Conservation (phyloP, 2,113 vertebrate genomes). For the Scatophagus argus region DNA sequence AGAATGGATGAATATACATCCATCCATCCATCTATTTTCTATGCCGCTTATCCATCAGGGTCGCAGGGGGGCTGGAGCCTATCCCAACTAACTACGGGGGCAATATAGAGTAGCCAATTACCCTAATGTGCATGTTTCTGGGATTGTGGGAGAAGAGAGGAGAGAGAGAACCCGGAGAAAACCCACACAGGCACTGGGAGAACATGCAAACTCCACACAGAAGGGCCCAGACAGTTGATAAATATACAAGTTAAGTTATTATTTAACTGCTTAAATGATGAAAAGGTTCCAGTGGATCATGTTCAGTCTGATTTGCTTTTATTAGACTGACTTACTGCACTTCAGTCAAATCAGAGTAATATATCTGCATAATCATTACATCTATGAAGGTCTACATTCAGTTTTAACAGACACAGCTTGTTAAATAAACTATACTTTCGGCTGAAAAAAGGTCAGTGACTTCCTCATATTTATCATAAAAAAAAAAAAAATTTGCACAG, state of each 20-base stretch:
- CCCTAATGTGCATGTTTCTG: no score
- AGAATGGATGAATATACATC: not conserved
- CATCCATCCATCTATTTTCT: no score
- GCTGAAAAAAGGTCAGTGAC: not conserved
- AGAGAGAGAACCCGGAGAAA: no score
- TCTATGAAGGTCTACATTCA: not conserved
- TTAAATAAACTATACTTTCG: constrained; percentile 6
- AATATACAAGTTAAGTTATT: no score
- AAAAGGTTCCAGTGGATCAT: not conserved
- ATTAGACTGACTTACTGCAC: not conserved
- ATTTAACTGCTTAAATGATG: not conserved
- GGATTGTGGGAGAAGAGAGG: no score
- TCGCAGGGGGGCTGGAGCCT: no score
- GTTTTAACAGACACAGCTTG: not conserved
- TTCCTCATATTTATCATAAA: constrained; percentile 38
- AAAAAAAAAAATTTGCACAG: constrained; percentile 41
- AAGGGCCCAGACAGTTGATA: no score
- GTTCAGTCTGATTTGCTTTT: not conserved
- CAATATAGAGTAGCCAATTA: no score
- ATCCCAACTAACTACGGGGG: no score
- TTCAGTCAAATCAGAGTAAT: not conserved
- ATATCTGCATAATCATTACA: not conserved
- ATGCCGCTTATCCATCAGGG: no score
- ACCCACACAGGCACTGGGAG: no score
- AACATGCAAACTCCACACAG: no score